phyloP scores from a whole-genome alignment of 2,888 invertebrate genomes.

The Ectobius pallidus region DNA sequence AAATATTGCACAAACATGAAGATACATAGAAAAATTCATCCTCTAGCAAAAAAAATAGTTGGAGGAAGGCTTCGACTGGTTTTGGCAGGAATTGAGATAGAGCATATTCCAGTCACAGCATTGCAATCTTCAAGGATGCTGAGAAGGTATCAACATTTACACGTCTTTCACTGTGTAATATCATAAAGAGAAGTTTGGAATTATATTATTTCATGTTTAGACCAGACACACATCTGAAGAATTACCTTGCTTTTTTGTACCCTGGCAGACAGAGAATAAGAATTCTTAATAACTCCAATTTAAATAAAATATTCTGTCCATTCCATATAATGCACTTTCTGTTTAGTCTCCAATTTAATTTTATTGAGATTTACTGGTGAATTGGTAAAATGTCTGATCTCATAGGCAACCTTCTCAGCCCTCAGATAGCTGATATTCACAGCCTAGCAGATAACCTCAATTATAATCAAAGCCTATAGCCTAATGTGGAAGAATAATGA shows the following conservation, averaged over 20 bases:
- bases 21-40: slow-evolving; percentile 34
- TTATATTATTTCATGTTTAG: neutral
- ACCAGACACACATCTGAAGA: neutral
- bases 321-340: too few species aligned
- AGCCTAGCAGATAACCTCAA: too few species aligned
- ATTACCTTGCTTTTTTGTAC: too few species aligned
- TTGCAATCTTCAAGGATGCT: neutral
- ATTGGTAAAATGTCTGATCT: too few species aligned
- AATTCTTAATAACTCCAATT: neutral
- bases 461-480: too few species aligned
- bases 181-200: neutral
- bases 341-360: too few species aligned
- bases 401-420: too few species aligned
- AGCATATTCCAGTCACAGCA: neutral
- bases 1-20: slow-evolving; percentile 16
- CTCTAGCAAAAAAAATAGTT: slow-evolving; percentile 39
- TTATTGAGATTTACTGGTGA: too few species aligned
- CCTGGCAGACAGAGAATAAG: neutral
- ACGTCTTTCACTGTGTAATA: neutral
- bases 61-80: slow-evolving; percentile 42
- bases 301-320: too few species aligned
- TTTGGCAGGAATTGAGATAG: slow-evolving; percentile 41
- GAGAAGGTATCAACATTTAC: neutral
- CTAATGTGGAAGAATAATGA: too few species aligned
- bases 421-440: too few species aligned